Evolutionary conservation across 2,888 invertebrate species (phyloP).

Genomic region (Drosophila rellima): DNA sequence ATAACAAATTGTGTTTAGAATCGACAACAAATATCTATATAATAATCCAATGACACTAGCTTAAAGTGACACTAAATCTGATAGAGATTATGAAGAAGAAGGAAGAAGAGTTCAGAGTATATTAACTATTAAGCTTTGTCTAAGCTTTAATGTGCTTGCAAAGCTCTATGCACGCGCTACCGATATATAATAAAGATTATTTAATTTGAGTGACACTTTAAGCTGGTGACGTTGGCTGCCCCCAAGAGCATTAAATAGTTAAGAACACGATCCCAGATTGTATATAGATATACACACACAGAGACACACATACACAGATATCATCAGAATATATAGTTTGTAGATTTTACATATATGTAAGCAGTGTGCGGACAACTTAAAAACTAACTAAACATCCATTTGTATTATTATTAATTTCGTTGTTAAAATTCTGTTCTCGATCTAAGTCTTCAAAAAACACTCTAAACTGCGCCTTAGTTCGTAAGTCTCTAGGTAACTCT

Average conservation of each 20-base stretch:
- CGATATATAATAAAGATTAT: conserved; percentile 42
- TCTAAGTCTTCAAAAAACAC: conserved; percentile 52
- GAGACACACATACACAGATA: conserved; percentile 29
- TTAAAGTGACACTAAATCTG: conserved; percentile 12
- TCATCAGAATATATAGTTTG: conserved; percentile 48
- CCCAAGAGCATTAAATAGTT: conserved; percentile 19
- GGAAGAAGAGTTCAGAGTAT: background rate
- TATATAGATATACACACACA: conserved; percentile 43
- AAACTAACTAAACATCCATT: conserved; percentile 33
- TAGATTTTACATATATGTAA: conserved; percentile 38
- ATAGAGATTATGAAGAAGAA: background rate
- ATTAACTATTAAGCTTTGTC: background rate
- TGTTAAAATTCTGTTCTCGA: conserved; percentile 56
- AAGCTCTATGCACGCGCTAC: conserved; percentile 37
- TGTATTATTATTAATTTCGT: conserved; percentile 62
- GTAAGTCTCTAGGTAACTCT: conserved; percentile 52
- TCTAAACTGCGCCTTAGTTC: conserved; percentile 52
- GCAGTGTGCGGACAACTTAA: conserved; percentile 40
- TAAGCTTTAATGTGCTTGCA: conserved; percentile 17
- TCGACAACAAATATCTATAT: conserved; percentile 8
- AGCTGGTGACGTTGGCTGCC: conserved; percentile 28
- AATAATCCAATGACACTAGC: conserved; percentile 15
- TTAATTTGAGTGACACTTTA: conserved; percentile 26
- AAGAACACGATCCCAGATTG: conserved; percentile 42
- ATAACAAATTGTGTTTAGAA: conserved; percentile 49